Conservation (phyloP, 92 coral and sea anemone species). For the Siderastrea radians region DNA sequence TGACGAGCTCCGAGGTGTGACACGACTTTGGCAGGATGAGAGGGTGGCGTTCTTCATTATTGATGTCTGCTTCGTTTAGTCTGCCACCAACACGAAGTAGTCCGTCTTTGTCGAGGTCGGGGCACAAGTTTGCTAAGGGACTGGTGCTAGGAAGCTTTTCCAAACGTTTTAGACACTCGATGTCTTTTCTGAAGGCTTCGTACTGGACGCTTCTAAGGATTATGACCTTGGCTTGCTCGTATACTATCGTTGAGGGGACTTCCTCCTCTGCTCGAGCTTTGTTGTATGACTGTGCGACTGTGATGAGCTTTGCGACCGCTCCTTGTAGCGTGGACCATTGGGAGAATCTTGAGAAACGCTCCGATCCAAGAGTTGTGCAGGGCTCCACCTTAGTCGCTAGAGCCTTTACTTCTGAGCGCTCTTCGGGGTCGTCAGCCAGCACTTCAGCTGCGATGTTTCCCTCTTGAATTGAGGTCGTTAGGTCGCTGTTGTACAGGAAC, state of each 20-base stretch:
- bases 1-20: slow-evolving; percentile 43
- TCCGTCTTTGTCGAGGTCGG: slow-evolving; percentile 42
- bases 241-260: background rate
- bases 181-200: slow-evolving; percentile 27
- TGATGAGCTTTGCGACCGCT: slow-evolving; percentile 29
- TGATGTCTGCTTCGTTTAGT: slow-evolving; percentile 43
- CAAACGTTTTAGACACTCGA: background rate
- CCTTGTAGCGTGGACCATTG: background rate
- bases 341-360: slow-evolving; percentile 27
- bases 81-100: slow-evolving; percentile 59
- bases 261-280: background rate
- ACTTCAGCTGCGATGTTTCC: background rate
- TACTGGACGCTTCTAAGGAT: slow-evolving; percentile 31
- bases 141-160: slow-evolving; percentile 35
- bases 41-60: slow-evolving; percentile 58
- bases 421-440: slow-evolving; percentile 39
- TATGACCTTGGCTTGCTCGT: slow-evolving; percentile 19
- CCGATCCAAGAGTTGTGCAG: slow-evolving; percentile 5
- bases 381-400: slow-evolving; percentile 26
- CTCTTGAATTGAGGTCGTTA: background rate
- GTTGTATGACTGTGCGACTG: background rate
- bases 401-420: slow-evolving; percentile 12
- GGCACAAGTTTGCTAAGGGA: slow-evolving; percentile 26
- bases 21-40: slow-evolving; percentile 47
- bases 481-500: slow-evolving; percentile 34